Evolutionary conservation across 2,888 invertebrate species (phyloP), one percentile per base, ranked within the genome.

Genomic region (Andrena bucephala): DNA sequence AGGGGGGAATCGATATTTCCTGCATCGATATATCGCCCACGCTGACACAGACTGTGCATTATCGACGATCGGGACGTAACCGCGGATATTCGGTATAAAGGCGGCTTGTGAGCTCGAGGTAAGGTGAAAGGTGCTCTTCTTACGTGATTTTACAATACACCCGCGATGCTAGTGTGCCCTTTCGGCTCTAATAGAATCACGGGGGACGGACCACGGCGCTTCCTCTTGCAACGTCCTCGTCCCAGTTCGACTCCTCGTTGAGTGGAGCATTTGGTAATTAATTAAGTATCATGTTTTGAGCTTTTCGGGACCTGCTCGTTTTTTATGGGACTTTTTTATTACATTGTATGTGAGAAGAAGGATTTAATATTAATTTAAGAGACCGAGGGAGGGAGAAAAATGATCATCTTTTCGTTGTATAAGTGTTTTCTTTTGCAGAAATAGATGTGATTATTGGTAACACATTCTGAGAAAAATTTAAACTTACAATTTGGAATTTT

Each of bases 101-200:
- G 77, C 78, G 54, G 62, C 65, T 54, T 71, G 78, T 48, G 85
- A 71, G 81, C 81, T 66, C 75, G 67, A 63, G 81, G 24, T 24
- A 88, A 92, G 92, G 93, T 92, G 93, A 93, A 93, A 93, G 93
- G 93, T 92, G 91, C 90, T 92, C 92, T 90, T 92, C 91, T 92
- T 93, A 93, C 91, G 92, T 92, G 92, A 92, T 90, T 91, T 87
- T 90, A 92, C 89, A 91, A 90, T 92, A 88, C 80, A 71, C 83
- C 88, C 87, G 72, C 73, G 80, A 27, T 81, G 81, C 77, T 67
- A 72, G 50, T 48, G 79, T 90, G 91, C 90, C 91, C 92, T 92
- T 91, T 92, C 86, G 85, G 84, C 75, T 78, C 80, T 84, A 76
- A 72, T 75, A 77, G 73, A 85, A 75, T 74, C 73, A 65, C 57